Evolutionary conservation across 2,113 vertebrate genomes (phyloP).

Genomic region (Etia nguti): DNA sequence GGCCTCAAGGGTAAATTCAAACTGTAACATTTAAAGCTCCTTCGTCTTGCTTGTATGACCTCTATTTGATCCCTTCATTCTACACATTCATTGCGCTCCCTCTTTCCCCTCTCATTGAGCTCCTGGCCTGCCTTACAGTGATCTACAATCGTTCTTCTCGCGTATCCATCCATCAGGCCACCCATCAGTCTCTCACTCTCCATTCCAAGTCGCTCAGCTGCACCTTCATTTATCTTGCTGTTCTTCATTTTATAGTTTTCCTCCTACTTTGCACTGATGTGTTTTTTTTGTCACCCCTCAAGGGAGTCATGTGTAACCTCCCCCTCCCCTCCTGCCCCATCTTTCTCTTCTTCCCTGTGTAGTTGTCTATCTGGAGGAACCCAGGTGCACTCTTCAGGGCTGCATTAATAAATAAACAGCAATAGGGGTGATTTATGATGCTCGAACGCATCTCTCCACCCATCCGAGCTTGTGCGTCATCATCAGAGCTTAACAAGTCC

Average conservation of each 20-base stretch:
- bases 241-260: not conserved
- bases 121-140: not conserved
- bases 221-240: not conserved
- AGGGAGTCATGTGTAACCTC: conserved; percentile 26
- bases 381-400: conserved; percentile 54
- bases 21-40: conserved; percentile 9
- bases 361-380: conserved; percentile 1
- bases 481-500: conserved; percentile 40
- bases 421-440: conserved; percentile 50
- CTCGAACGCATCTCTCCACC: not conserved
- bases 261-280: conserved; percentile 20
- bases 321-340: not conserved
- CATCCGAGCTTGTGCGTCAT: not conserved
- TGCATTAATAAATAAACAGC: conserved; percentile 67
- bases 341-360: not conserved
- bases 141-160: not conserved
- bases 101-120: not conserved
- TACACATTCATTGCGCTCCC: not conserved
- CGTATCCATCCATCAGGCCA: not conserved
- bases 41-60: not conserved
- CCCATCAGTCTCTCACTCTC: not conserved
- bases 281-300: conserved; percentile 31
- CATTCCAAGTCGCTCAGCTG: not conserved
- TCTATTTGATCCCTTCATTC: not conserved
- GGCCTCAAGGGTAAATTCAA: conserved; percentile 14